Evolutionary conservation across 2,113 vertebrate species (phyloP), one percentile per base, ranked within the genome.

Genomic region (Sinocyclocheilus rhinocerous): DNA sequence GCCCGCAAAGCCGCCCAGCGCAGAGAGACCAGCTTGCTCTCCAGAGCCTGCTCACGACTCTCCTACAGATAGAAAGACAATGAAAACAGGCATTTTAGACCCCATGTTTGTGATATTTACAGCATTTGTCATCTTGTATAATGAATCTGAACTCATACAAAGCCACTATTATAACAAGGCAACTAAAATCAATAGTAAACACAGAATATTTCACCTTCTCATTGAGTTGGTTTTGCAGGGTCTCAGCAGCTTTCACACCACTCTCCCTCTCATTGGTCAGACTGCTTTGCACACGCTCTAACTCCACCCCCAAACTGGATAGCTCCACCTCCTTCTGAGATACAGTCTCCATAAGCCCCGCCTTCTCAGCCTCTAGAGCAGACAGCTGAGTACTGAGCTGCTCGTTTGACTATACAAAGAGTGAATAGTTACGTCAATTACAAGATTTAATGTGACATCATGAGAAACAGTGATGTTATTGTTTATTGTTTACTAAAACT

Each of bases 151-250:
- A 75, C 22, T 22, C 9, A 11, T 72, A 72, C 18, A 39, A 10
- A 72, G 18, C 18, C 33, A n/a, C 9, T 10, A 39, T 39, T 72
- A 2, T 15, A 76, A 48, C 0, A 24, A 15, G 22, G 26, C 73
- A 70, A 24, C 72, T 26, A 61, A 67, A 36, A 13, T 77, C 15
- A 50, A 36, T 11, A 24, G 59, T 5, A 50, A n/a, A 75, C 55
- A n/a, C 10, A 45, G 48, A 50, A 15, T 0, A 0, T 0, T 79
- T 36, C 85, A 97, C 96, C 95, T 96, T 96, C 85, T 97, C 94
- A 33, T 93, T 96, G 90, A 97, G 95, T 85, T 91, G 92, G 76
- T 92, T 94, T 92, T 94, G 96, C 76, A 97, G 88, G 0, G 87
- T 82, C 90, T 96, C 94, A 0, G 96, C 92, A 1, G 92, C 89